Evolutionary conservation across 2,797 vertebrate genomes (phyloP).

Genomic region (Malurus splendens): DNA sequence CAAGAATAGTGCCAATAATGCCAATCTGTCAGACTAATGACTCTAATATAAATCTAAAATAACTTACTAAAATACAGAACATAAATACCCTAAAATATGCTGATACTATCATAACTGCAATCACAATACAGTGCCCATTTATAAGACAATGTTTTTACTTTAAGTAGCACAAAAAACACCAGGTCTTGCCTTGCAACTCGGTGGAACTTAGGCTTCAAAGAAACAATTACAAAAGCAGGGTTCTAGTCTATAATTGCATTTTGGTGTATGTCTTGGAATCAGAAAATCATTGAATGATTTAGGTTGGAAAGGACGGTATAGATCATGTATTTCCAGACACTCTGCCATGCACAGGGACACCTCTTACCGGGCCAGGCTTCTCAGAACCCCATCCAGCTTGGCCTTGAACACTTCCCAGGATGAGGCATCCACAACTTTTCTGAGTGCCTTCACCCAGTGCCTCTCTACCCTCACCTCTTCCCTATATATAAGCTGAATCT

Average conservation of each 20-base stretch:
- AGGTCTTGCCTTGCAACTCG: background rate
- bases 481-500: background rate
- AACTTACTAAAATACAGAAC: background rate
- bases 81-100: background rate
- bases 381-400: background rate
- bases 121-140: rapidly evolving
- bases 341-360: background rate
- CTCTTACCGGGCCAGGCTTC: background rate
- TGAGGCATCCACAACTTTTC: background rate
- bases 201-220: background rate
- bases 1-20: background rate
- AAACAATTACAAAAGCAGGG: background rate
- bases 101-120: background rate
- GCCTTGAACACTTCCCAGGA: background rate
- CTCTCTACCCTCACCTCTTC: background rate
- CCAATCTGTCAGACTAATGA: background rate
- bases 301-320: background rate
- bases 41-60: background rate
- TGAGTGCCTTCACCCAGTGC: background rate
- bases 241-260: background rate
- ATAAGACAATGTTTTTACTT: background rate
- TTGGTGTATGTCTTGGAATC: background rate
- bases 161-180: background rate
- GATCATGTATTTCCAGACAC: background rate
- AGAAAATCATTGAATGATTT: background rate